These are phyloP conservation scores for Conus ventricosus DNA, from an alignment of 1,140 invertebrate genomes.

Conservation along the genomic window DNA sequence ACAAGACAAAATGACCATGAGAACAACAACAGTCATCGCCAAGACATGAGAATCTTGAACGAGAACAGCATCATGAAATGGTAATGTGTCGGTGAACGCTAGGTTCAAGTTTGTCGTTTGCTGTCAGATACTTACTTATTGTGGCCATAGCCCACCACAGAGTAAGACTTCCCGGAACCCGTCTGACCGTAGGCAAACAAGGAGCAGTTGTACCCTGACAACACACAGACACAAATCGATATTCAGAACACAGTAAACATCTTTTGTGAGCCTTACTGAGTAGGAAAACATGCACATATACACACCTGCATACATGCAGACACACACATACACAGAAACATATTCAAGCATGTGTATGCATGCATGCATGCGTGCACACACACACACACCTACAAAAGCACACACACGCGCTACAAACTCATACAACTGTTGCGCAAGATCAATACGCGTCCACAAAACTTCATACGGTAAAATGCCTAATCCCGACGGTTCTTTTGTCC, in stretches of 20 bases:
- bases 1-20: too few species aligned
- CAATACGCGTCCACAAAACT: too few species aligned
- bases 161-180: conserved; percentile 82
- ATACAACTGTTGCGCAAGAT: too few species aligned
- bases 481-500: too few species aligned
- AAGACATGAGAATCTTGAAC: too few species aligned
- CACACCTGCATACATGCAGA: neutral
- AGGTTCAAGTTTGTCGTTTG: too few species aligned
- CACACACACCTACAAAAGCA: neutral
- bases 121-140: conserved; percentile 73
- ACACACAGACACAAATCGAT: neutral
- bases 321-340: too few species aligned
- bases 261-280: neutral
- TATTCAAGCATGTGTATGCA: too few species aligned
- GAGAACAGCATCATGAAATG: too few species aligned
- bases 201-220: conserved; percentile 80
- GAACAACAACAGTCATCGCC: too few species aligned
- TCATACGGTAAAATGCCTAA: neutral
- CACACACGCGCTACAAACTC: neutral
- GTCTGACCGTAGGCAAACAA: conserved; percentile 82
- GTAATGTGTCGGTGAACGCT: too few species aligned
- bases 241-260: neutral
- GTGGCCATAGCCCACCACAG: conserved; percentile 83
- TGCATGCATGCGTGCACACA: neutral
- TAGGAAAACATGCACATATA: too few species aligned